Evolutionary conservation across 2,888 invertebrate species (phyloP).

Genomic region (Drosophila bunnanda): DNA sequence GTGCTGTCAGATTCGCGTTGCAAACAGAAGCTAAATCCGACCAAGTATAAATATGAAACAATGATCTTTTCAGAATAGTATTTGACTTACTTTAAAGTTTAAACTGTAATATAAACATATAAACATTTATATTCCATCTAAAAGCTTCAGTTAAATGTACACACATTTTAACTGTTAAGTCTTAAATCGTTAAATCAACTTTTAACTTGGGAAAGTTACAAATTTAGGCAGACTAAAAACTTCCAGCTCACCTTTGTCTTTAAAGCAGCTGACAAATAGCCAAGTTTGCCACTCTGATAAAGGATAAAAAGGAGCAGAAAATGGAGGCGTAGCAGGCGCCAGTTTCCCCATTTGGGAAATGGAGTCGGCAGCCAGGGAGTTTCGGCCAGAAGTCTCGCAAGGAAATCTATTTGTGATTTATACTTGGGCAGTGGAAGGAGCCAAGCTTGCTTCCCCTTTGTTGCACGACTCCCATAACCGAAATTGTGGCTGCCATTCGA

Average conservation of each 20-base stretch:
- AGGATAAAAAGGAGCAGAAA: neutral
- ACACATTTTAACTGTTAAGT: neutral
- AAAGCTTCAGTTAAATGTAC: neutral
- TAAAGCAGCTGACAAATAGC: slow-evolving; percentile 10
- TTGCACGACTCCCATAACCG: slow-evolving; percentile 54
- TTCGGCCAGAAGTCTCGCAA: slow-evolving; percentile 38
- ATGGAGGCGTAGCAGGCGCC: slow-evolving; percentile 50
- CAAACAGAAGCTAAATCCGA: neutral
- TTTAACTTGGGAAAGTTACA: neutral
- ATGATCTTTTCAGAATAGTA: neutral
- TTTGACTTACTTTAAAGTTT: no score
- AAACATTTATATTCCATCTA: no score
- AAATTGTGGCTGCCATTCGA: slow-evolving; percentile 53
- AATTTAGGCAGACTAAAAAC: neutral
- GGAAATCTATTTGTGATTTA: slow-evolving; percentile 80
- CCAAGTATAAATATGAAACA: neutral
- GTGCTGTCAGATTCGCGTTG: neutral
- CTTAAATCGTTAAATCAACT: neutral
- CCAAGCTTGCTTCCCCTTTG: slow-evolving; percentile 19
- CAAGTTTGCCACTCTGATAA: neutral
- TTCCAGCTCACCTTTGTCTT: neutral
- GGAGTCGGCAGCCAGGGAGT: slow-evolving; percentile 42
- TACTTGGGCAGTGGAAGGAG: slow-evolving; percentile 43
- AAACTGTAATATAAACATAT: no score
- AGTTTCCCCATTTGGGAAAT: slow-evolving; percentile 53